Base-by-base conservation (phyloP, 1,140 invertebrate genomes). In the Chrysomallon squamiferum region DNA sequence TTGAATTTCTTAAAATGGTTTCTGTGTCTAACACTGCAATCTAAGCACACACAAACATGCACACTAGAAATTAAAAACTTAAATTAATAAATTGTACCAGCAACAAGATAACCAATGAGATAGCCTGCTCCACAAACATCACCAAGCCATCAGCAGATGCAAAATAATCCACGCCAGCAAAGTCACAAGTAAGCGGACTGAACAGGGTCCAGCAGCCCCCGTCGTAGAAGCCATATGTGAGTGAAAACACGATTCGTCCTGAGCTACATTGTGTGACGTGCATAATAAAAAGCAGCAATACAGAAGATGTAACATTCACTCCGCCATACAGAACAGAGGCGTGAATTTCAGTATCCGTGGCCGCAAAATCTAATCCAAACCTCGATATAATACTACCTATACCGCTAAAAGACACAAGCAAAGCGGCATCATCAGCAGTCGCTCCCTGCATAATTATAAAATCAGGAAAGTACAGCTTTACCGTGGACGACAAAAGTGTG, bases 91-190 rank as follows among this genome's bases (percentile, higher is more conserved):
- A n/a, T n/a, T n/a, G n/a, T 67, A 66, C 68, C 74, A 47, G 71
- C 71, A 29, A 73, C 35, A 6, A 69, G 71, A 29, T 66, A 65
- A 15, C 74, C 74, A 2, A 65, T 35, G 11, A 76, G 32, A 15
- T 54, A 69, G 0, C 69, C 74, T 25, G 65, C 59, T 6, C 74
- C 74, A 20, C 59, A 15, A 71, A 70, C 25, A 68, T 61, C 30
- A 50, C 58, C 13, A 73, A 29, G 22, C 74, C 74, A 27, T 63
- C 41, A 13, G 59, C 69, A 7, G 65, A 61, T 25, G 74, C 59
- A 18, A 76, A 58, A n/a, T 69, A 41, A 2, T 59, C 50, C 20
- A 76, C 45, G 30, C 74, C 74, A 0, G 71, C 66, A 6, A 71
- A 22, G 18, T 69, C 58, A n/a, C 69, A 25, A 29, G 63, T 49